Base-by-base conservation (phyloP, 2,888 invertebrate species). In the Empis stercorea region DNA sequence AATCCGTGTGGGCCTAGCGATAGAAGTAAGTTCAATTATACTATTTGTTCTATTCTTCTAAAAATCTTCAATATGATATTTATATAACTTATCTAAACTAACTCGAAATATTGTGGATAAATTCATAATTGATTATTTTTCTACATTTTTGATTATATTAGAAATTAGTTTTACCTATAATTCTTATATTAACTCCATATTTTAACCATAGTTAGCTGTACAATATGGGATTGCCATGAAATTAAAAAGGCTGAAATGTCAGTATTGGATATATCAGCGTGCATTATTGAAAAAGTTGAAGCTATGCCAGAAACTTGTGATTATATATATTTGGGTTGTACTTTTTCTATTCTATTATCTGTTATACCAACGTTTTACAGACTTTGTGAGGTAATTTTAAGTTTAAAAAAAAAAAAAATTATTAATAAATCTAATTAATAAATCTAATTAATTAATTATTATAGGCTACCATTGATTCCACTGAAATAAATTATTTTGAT, bases 201-300 rank as follows among this genome's bases (percentile, higher is more conserved):
- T n/a, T n/a, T n/a, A n/a, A n/a, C n/a, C n/a, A 46, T 60, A 93
- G 94, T 95, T 51, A 93, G 89, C 59, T 96, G 95, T 64, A 89
- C 92, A 44, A 85, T 96, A 71, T 96, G 95, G 94, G 91, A 93
- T 62, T 79, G 81, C 30, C 80, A 84, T 9, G 91, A 93, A 52
- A 82, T 87, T 20, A 87, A 93, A 61, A 94, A 95, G 64, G 88
- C 91, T 0, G 92, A 95, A 66, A 74, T 96, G 54, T 91, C 93
- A 0, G 92, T 93, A 4, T 74, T 96, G 49, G 95, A 96, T 69
- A 94, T 96, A 58, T 92, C 92, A 62, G 92, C 92, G 59, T 85
- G 84, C 53, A 94, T 96, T 59, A 94, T 95, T 54, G 85, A 87
- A 55, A 82, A 87, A 56, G 94, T 94, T 4, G 94, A 94, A 58